Evolutionary conservation across 2,797 vertebrate species (phyloP), one percentile per base, ranked within the genome.

Genomic region (Neomorphus geoffroyi): DNA sequence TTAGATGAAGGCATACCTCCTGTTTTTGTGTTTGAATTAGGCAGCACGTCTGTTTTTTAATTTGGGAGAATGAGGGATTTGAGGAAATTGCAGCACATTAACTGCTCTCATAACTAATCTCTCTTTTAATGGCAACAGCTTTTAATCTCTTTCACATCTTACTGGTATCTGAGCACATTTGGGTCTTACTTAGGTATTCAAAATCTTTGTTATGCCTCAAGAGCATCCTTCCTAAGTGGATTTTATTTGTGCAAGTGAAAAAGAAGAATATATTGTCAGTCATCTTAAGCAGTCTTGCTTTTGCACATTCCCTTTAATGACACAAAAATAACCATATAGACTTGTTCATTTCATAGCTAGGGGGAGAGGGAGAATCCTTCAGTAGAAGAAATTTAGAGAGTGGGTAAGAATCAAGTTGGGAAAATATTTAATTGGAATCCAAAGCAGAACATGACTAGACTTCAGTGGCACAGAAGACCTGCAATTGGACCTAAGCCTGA

Each of bases 141-240:
- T 93, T 96, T 96, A 91, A 91, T 96, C 84, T 94, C 65, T 86
- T 95, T 77, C 65, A 64, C 3, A 1, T 94, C 77, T 92, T 87
- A 23, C 70, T 65, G 88, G 24, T 92, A 41, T 91, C 62, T 84
- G 45, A 86, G 51, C 70, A 79, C 69, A 95, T 95, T 79, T 80
- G 53, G 51, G 30, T 81, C 39, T 86, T 87, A 77, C 45, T 88
- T 90, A 69, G 50, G 13, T 73, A 57, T 83, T 90, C 89, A 73
- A 67, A 72, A 72, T 92, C 65, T 79, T 70, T 80, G 27, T 82
- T 92, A 51, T 53, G 62, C 69, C 84, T 93, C 33, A 2, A 92
- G 77, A 94, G 57, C 74, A 79, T 85, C 26, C 45, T 93, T 93
- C 77, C 71, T 48, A 66, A 94, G 88, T 78, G 79, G n/a, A 80